phyloP scores from a whole-genome alignment of 2,888 invertebrate species.

The Alloplasta piceator region DNA sequence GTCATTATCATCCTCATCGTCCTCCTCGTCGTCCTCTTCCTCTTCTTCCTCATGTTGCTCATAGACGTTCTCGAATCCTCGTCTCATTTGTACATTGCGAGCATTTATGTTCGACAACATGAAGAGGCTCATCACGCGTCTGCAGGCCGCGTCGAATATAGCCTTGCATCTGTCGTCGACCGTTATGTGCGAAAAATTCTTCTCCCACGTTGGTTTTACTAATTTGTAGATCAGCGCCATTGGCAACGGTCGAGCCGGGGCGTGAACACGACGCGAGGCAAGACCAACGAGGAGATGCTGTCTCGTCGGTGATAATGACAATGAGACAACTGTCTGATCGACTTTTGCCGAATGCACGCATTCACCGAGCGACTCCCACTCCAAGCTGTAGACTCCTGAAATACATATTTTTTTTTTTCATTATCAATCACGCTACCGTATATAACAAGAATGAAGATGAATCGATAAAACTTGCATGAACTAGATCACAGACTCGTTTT shows the following conservation, averaged over 20 bases:
- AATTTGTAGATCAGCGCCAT: slow-evolving; percentile 80
- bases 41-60: slow-evolving; percentile 75
- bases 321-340: slow-evolving; percentile 92
- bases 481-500: too few species aligned
- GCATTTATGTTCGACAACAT: slow-evolving; percentile 77
- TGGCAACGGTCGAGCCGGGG: slow-evolving; percentile 78
- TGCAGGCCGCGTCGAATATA: slow-evolving; percentile 71
- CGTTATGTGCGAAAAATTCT: slow-evolving; percentile 33
- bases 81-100: slow-evolving; percentile 10
- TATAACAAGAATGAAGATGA: too few species aligned
- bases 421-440: too few species aligned
- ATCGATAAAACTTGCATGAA: too few species aligned
- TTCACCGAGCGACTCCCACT: slow-evolving; percentile 90
- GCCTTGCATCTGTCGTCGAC: slow-evolving; percentile 65
- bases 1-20: slow-evolving; percentile 81
- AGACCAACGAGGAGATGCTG: slow-evolving; percentile 92
- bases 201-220: slow-evolving; percentile 60
- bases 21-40: slow-evolving; percentile 79
- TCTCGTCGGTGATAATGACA: slow-evolving; percentile 92
- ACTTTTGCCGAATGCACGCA: slow-evolving; percentile 91
- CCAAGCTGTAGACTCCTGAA: slow-evolving; percentile 91
- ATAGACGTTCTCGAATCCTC: slow-evolving; percentile 7
- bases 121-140: slow-evolving; percentile 78
- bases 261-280: slow-evolving; percentile 87
- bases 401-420: slow-evolving; percentile 25